Base-by-base conservation (phyloP, 2,888 invertebrate genomes). In the Entomobrya multifasciata region DNA sequence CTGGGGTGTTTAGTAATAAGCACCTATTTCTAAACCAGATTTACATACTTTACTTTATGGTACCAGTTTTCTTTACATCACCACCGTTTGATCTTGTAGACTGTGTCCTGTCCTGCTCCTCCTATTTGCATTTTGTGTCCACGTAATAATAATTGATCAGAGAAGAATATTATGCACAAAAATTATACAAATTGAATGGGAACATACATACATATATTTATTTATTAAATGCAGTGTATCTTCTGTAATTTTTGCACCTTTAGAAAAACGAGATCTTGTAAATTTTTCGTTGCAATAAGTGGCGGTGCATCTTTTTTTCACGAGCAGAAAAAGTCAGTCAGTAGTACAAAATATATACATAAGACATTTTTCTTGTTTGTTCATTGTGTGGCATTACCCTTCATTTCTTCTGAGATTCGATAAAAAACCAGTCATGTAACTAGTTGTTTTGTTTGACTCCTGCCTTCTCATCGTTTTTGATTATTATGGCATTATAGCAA, bases 351-450 rank as follows among this genome's bases (percentile, higher is more conserved):
- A 49, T 62, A 30, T n/a, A 62, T 62, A n/a, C 5, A 57, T 57
- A 49, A 15, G 15, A 76, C n/a, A 60, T 60, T 6, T 13, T 15
- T 44, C 27, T 15, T 11, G n/a, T n/a, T n/a, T n/a, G n/a, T n/a
- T n/a, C n/a, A n/a, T n/a, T n/a, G n/a, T n/a, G n/a, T n/a, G n/a
- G n/a, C n/a, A n/a, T n/a, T n/a, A n/a, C n/a, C 15, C 11, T 72
- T 6, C 52, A 70, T 11, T 52, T 49, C n/a, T 30, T 47, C 52
- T 20, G 15, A 60, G 60, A 60, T 65, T 80, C 70, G 47, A 60
- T 49, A 78, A 74, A 85, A 86, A 86, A 86, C 86, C 86, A 81
- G 86, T 86, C 86, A 72, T 76, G 80, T 81, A 81, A 76, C 86
- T 81, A 52, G 15, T 17, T 67, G 27, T 52, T 83, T 44, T 62